A percentile compares a stretch with the other conserved stretches of the same genome.
phyloP scores from a whole-genome alignment of 2,888 invertebrate species.

The Adineta ricciae region DNA sequence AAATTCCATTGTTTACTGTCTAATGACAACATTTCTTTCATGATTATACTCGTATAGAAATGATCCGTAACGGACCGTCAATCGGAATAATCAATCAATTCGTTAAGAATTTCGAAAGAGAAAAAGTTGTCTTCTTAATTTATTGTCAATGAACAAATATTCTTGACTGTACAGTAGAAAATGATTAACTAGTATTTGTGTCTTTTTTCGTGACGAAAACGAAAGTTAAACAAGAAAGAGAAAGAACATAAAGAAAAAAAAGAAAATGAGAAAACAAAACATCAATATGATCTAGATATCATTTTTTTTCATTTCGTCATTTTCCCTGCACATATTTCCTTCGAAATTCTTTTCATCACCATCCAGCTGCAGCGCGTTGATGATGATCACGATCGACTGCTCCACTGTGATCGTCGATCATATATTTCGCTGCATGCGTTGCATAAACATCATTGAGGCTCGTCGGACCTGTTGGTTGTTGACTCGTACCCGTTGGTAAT shows the following conservation, averaged over 20 bases:
- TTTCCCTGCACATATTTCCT: background rate
- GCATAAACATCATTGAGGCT: background rate
- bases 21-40: background rate
- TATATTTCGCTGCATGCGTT: background rate
- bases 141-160: background rate
- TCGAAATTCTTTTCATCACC: background rate
- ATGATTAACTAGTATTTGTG: background rate
- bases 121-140: background rate
- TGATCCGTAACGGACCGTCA: background rate
- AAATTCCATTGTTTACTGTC: background rate
- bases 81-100: background rate
- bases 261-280: background rate
- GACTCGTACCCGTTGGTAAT: background rate
- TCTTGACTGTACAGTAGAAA: conserved; percentile 5
- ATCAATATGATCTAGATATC: background rate
- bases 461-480: background rate
- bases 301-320: background rate
- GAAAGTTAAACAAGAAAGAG: background rate
- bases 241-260: background rate
- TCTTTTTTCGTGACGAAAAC: background rate
- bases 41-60: background rate
- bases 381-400: background rate
- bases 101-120: background rate
- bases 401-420: background rate
- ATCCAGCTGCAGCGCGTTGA: background rate